A percentile compares a stretch with the other conserved stretches of the same genome.
Conservation (phyloP, 2,113 vertebrate genomes). For the Taxidea taxus region DNA sequence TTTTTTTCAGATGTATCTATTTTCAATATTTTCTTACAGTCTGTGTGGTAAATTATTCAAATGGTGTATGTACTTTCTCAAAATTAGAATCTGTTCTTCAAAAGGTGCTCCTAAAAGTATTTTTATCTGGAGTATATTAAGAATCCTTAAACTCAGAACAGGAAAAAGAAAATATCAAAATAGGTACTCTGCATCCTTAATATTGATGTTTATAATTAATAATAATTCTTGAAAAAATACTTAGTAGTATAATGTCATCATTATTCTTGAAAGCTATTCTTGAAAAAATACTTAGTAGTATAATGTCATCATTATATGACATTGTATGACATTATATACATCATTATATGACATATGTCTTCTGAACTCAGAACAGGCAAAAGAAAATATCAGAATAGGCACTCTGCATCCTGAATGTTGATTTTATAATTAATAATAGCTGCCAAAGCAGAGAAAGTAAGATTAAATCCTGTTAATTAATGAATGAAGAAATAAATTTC, state of each 20-base stretch:
- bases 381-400: background rate
- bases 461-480: background rate
- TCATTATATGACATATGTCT: no score
- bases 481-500: background rate
- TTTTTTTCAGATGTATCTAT: background rate
- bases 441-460: background rate
- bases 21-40: background rate
- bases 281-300: no score
- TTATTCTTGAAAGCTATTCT: background rate
- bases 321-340: no score
- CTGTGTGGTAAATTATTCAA: background rate
- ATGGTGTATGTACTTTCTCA: background rate
- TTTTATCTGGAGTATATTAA: background rate
- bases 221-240: background rate
- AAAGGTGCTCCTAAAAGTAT: background rate
- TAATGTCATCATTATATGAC: no score
- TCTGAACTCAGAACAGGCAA: background rate
- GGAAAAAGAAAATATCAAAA: background rate
- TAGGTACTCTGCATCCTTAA: background rate
- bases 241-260: no score
- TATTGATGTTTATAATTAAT: background rate
- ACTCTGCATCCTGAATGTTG: background rate
- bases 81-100: background rate
- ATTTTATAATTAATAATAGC: background rate
- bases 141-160: background rate